Percentiles rank a stretch among this genome's conserved stretches.
These are phyloP conservation scores for Phytoseiulus persimilis DNA, from an alignment of 2,888 invertebrate genomes.

Conservation along the genomic window DNA sequence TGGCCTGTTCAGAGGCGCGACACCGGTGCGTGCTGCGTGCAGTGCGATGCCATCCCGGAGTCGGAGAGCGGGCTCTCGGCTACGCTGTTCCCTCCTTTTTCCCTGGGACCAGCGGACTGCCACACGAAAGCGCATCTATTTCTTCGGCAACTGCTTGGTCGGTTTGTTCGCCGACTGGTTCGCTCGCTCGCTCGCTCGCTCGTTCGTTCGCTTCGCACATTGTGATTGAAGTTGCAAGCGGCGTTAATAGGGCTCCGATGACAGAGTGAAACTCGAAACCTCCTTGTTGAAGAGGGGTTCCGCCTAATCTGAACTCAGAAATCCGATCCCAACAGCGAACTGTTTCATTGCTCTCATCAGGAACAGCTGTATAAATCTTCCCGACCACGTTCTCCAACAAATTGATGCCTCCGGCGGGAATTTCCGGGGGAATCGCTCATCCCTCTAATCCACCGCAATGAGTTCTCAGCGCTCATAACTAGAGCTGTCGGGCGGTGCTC, in stretches of 20 bases:
- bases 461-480: background rate
- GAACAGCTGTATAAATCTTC: background rate
- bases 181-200: no score
- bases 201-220: background rate
- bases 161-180: background rate
- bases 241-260: slow-evolving; percentile 5
- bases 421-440: background rate
- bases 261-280: background rate
- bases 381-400: background rate
- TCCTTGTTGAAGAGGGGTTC: background rate
- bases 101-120: background rate
- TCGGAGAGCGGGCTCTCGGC: background rate
- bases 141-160: background rate
- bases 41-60: background rate
- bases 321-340: background rate
- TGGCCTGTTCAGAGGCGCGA: background rate
- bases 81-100: background rate
- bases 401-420: background rate
- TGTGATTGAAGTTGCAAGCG: slow-evolving; percentile 5
- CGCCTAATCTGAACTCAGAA: background rate
- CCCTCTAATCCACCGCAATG: background rate
- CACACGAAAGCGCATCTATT: background rate
- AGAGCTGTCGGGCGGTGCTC: background rate
- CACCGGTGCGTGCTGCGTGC: background rate
- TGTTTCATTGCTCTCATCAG: background rate